Evolutionary conservation across 2,888 invertebrate species (phyloP), one percentile per base, ranked within the genome.

Genomic region (Nebria brevicollis): DNA sequence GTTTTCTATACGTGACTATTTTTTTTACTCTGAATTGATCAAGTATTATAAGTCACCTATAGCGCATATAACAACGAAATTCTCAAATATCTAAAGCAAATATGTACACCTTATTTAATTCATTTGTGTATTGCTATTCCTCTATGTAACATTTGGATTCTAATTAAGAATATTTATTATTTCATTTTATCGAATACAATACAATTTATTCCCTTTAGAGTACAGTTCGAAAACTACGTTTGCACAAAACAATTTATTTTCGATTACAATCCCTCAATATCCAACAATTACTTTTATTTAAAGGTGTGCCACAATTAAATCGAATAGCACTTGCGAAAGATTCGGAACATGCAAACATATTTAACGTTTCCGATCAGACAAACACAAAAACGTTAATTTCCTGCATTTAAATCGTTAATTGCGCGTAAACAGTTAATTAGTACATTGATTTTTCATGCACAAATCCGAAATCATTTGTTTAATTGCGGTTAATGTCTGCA

Each of bases 381-480:
- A 73, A 13, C 42, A 15, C 54, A 54, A 54, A 73, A 80, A 80
- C 75, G 80, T 70, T 75, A 80, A 80, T 80, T 72, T 80, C 75
- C 80, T 68, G 75, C 15, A 68, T 68, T 79, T 79, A 79, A 68
- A 79, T 80, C 80, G 75, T 70, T 75, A 80, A 80, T 80, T 80
- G 54, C 70, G 80, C 80, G 75, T 80, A 80, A 70, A 80, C 75
- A 74, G 74, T 64, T 80, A 80, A 80, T 80, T 70, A 42, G 54
- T 13, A 54, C 54, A 54, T 54, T 54, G 54, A 54, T 54, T 11
- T 54, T 54, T 54, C 8, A 54, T 54, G 54, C 54, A 54, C 54
- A 54, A 13, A 54, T 54, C 11, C 54, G 34, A 54, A 13, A 54
- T 34, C 34, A 34, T 34, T 34, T 34, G 34, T 34, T 34, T 34